phyloP scores from a whole-genome alignment of 2,888 invertebrate genomes.

The Tetheella fluctuosa region DNA sequence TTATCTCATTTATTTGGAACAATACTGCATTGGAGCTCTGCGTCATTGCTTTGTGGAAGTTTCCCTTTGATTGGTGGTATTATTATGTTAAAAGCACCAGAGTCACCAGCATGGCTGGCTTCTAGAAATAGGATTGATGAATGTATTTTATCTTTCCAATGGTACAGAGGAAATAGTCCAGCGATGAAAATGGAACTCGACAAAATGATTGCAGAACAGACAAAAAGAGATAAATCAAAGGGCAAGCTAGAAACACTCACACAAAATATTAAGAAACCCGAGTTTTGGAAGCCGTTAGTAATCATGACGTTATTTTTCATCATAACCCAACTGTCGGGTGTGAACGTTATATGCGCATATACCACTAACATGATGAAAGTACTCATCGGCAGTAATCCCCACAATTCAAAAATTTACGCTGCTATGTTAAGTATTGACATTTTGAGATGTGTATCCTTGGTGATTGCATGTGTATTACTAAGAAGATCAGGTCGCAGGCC shows the following conservation, averaged over 20 bases:
- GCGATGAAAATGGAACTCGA: conserved; percentile 78
- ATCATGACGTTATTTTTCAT: conserved; percentile 87
- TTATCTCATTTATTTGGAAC: conserved; percentile 87
- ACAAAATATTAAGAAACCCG: conserved; percentile 75
- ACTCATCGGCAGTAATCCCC: conserved; percentile 77
- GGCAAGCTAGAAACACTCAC: conserved; percentile 64
- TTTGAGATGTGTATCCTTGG: conserved; percentile 84
- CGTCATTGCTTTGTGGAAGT: conserved; percentile 82
- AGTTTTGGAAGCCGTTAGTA: conserved; percentile 85
- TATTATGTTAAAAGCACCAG: conserved; percentile 84
- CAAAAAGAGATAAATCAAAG: conserved; percentile 56
- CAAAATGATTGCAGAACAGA: conserved; percentile 72
- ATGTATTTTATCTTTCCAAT: conserved; percentile 84
- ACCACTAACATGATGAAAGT: conserved; percentile 86
- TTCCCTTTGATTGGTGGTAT: conserved; percentile 81
- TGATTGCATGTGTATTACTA: conserved; percentile 84
- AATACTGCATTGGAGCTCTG: conserved; percentile 84
- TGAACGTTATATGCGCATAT: conserved; percentile 89
- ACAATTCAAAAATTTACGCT: conserved; percentile 81
- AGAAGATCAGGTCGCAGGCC: conserved; percentile 85
- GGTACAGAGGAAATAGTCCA: conserved; percentile 83
- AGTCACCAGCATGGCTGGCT: conserved; percentile 88
- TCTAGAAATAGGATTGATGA: conserved; percentile 83
- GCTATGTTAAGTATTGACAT: conserved; percentile 87
- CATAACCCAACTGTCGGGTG: conserved; percentile 87